These are phyloP conservation scores for Aporrectodea caliginosa DNA, from an alignment of 1,140 invertebrate genomes.

Conservation along the genomic window DNA sequence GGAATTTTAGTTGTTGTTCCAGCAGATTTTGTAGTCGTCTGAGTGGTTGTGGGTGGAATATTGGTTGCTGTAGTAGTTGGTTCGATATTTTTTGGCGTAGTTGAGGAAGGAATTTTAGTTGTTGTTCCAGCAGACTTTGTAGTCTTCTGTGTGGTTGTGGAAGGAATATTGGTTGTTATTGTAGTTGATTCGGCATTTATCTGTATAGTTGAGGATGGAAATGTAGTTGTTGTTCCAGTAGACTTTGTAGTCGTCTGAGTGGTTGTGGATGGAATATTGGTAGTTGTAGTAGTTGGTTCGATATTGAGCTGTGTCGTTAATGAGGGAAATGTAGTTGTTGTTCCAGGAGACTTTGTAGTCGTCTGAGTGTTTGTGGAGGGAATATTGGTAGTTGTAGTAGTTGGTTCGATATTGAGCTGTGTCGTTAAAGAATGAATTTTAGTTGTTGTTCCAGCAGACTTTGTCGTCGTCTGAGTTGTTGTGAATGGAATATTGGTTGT, in stretches of 20 bases:
- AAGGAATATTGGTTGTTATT: background rate
- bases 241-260: background rate
- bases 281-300: background rate
- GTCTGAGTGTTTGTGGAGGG: background rate
- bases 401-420: too few relatives aligned
- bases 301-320: background rate
- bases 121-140: background rate
- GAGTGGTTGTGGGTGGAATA: background rate
- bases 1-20: background rate
- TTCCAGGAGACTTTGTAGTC: background rate
- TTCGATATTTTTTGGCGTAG: background rate
- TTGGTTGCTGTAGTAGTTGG: background rate
- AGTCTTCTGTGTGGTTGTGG: background rate
- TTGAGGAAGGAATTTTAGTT: background rate
- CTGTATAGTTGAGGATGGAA: background rate
- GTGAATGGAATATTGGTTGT: too few relatives aligned
- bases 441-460: background rate
- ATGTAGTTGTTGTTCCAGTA: background rate
- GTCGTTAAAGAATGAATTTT: background rate
- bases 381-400: background rate
- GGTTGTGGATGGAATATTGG: background rate
- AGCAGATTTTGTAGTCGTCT: background rate
- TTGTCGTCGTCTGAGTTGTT: too few relatives aligned
- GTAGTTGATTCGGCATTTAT: background rate
- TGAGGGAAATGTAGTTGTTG: background rate